These are phyloP conservation scores for Dicranocentrus wangi DNA, from an alignment of 2,888 invertebrate species.

Conservation along the genomic window DNA sequence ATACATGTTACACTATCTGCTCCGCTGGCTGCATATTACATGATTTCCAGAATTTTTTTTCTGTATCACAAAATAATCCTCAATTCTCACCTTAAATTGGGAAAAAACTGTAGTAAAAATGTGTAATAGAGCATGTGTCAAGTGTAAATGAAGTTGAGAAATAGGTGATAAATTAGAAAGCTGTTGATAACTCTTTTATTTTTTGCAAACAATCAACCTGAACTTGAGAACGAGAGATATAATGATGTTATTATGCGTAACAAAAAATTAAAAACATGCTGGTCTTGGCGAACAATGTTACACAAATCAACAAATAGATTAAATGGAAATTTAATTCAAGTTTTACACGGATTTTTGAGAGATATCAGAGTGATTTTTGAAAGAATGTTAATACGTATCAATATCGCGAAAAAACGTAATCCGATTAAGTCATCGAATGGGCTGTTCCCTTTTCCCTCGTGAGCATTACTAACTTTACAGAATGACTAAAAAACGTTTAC, in stretches of 20 bases:
- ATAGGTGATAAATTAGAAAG: conserved; percentile 48
- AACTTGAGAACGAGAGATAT: conserved; percentile 19
- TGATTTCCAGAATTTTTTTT: no score
- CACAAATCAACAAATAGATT: conserved; percentile 6
- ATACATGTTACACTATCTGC: no score
- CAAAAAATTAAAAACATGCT: conserved; percentile 4
- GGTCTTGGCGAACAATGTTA: background rate
- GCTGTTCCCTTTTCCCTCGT: no score
- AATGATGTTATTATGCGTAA: background rate
- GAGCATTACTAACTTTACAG: no score
- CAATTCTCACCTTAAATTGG: no score
- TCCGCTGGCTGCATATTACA: no score
- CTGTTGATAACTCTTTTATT: conserved; percentile 38
- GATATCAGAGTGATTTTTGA: background rate
- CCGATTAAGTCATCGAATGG: no score
- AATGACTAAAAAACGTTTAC: no score
- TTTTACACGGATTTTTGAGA: background rate
- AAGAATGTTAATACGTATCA: no score
- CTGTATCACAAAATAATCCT: no score
- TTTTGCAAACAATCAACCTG: conserved; percentile 21
- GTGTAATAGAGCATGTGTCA: conserved; percentile 17
- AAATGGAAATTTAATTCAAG: background rate
- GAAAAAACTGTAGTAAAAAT: no score
- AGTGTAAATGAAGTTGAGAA: conserved; percentile 11
- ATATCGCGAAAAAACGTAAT: no score